Base-by-base conservation (phyloP, 2,888 invertebrate species). In the Metallyticus violacea region DNA sequence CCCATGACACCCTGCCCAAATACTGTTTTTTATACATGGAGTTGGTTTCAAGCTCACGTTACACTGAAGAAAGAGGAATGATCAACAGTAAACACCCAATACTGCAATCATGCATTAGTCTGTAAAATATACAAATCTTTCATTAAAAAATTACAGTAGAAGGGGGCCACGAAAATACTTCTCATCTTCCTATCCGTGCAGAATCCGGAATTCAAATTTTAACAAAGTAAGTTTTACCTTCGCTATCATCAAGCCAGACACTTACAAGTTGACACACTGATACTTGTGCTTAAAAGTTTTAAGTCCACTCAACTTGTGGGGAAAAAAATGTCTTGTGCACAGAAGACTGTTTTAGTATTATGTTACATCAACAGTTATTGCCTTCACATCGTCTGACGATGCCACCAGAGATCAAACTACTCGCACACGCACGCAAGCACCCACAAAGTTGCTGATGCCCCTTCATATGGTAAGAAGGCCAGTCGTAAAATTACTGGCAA, bases 61-160 rank as follows among this genome's bases (percentile, higher is more conserved):
- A 85, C 77, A 85, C n/a, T 62, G 76, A 82, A 81, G 86, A 86
- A 85, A 85, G 82, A 87, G 86, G 88, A 88, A 87, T 87, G 87
- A 83, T 86, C 77, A 87, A 87, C 88, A 88, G 85, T 84, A 25
- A 87, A 86, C 81, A 87, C 30, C 80, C 85, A 86, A 28, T 86
- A 87, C 77, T 82, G 77, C 76, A 79, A 28, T 40, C 77, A 25
- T 26, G 76, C 82, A 86, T 79, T 83, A 77, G 78, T 87, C 87
- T 87, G 86, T 88, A 87, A 87, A 87, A 82, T 86, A 88, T 87
- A 88, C 78, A 84, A 86, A 87, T 86, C 62, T 85, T 85, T 87
- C 80, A 80, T 79, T 85, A 85, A 78, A 81, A 87, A 85, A 85
- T 81, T 79, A 83, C 30, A 28, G 62, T 9, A 40, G 85, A 78